Evolutionary conservation across 1,140 invertebrate species (phyloP), one percentile per base, ranked within the genome.

Genomic region (Ladona fulva): DNA sequence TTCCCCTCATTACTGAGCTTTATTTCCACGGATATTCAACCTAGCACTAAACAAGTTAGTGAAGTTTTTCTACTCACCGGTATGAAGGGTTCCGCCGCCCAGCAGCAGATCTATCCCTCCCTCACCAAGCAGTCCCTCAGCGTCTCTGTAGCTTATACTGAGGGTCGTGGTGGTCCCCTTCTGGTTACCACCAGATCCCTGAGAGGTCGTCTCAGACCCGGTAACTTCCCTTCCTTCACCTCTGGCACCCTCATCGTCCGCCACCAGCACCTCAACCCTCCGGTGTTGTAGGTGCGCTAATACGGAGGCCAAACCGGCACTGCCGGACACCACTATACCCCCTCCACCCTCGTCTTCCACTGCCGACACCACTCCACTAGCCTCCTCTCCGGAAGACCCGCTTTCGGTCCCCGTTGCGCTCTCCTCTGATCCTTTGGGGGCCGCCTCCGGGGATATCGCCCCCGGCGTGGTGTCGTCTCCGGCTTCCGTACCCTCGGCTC

Each of bases 311-410:
- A 82, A 79, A 8, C 81, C 80, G 19, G 74, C 76, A 14, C 75
- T 77, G 10, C 75, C 42, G 19, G 19, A n/a, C 22, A n/a, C 75
- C 24, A 29, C 75, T 22, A 37, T 42, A 14, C 37, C 76, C 76
- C 42, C 87, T 86, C 66, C 85, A 80, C 87, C 87, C 80, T 87
- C 87, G 59, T 86, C 84, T 82, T 88, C 87, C 79, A 86, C 85
- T 80, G 87, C 85, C 80, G 86, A 85, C 80, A 88, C 83, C 78
- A 86, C 87, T 59, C 87, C 87, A 80, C 86, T 52, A 0, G 76
- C 85, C 82, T 89, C 88, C n/a, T 66, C 52, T 3, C 52, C 52
- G 3, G 52, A 12, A 5, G 52, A 66, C n/a, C 52, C 52, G 16
- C n/a, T 22, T 22, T 22, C 52, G n/a, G 52, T 16, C 16, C 83